Evolutionary conservation across 2,113 vertebrate species (phyloP), one percentile per base, ranked within the genome.

Genomic region (Stercorarius parasiticus): DNA sequence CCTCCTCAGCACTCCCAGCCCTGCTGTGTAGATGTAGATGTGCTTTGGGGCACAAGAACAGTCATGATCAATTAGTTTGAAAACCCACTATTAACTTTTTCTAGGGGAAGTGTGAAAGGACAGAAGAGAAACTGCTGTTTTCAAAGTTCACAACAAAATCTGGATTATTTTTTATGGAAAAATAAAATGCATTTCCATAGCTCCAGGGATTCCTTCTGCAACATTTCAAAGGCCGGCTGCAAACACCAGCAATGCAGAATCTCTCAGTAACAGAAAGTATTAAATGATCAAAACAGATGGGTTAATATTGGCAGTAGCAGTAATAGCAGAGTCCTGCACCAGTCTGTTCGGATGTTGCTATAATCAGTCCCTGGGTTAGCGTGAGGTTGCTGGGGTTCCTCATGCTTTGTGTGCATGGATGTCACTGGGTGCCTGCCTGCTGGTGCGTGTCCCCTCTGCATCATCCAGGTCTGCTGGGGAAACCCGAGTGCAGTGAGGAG

Each of bases 171-270:
- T 82, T 92, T 74, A 65, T 26, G 73, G 93, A 82, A 84, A 84
- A 90, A 62, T 36, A 71, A 95, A 93, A 71, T 40, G 29, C 62
- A 93, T 93, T 95, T 95, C 79, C 86, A 80, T 77, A 83, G 76
- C 92, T 74, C 88, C 64, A 67, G 82, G 82, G 76, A 81, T 67
- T 94, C 50, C 71, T 94, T 36, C 76, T 81, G 88, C 86, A 43
- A 36, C 25, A 5, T 93, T 86, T 93, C 79, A 92, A 92, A 93
- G 72, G 76, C 71, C 5, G 5, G 14, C 26, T 95, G 72, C 55
- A 88, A 83, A 47, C 67, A 71, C 55, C 58, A 94, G 85, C 64
- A 86, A 26, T 49, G 77, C 67, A 64, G 45, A 95, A 30, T n/a
- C 10, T 86, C 50, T 78, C 58, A 47, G 42, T n/a, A 69, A 40